A percentile compares a stretch with the other conserved stretches of the same genome.
phyloP scores from a whole-genome alignment of 1,140 invertebrate species.

The Trichogramma pretiosum region DNA sequence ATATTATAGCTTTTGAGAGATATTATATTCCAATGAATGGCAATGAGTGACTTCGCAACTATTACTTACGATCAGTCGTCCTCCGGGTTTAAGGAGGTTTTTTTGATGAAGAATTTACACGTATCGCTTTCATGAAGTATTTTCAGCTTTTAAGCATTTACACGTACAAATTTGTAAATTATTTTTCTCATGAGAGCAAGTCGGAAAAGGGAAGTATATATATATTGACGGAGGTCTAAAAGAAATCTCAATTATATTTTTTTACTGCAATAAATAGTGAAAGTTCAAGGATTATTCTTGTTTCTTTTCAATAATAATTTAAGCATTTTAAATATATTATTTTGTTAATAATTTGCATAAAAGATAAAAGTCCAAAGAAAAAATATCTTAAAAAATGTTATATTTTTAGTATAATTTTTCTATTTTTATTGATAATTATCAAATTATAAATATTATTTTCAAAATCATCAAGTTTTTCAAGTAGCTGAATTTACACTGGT shows the following conservation, averaged over 20 bases:
- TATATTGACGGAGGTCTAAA: conserved; percentile 6
- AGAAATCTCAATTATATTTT: neutral
- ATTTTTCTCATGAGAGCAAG: neutral
- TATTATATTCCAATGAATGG: no score
- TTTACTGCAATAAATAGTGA: neutral
- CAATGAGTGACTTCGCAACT: no score
- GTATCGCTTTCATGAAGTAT: no score
- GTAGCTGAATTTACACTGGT: conserved; percentile 1
- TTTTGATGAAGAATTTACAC: no score
- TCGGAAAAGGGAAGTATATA: neutral
- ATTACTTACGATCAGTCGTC: no score
- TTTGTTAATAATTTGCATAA: neutral
- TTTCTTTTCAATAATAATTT: neutral
- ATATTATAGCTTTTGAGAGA: no score
- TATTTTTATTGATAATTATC: conserved; percentile 5
- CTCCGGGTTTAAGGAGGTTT: no score
- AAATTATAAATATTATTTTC: conserved; percentile 2
- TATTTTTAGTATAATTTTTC: neutral
- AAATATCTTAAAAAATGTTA: neutral
- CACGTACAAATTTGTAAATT: neutral
- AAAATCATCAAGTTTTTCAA: no score
- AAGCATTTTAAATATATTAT: neutral
- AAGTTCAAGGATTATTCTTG: neutral
- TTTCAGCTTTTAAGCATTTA: no score
- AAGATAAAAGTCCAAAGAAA: neutral